Evolutionary conservation across 2,113 vertebrate species (phyloP).

Genomic region (Chloropsis hardwickii): DNA sequence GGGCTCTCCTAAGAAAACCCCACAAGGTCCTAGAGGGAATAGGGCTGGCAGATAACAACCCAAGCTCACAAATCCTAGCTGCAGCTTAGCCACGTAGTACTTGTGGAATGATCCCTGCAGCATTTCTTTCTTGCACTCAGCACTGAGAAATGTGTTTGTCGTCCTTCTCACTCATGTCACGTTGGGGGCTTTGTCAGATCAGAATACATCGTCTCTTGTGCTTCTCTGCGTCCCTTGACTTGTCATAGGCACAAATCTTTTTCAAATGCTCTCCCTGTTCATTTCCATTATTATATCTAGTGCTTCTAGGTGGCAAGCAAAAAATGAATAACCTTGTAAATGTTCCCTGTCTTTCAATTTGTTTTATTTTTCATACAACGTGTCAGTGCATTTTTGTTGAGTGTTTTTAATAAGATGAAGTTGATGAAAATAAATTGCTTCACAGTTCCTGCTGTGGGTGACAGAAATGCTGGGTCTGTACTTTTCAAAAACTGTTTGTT

Average conservation of each 20-base stretch:
- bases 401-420: conserved; percentile 57
- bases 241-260: conserved; percentile 43
- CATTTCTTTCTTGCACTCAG: not conserved
- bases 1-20: not conserved
- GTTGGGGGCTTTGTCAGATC: conserved; percentile 24
- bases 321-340: conserved; percentile 58
- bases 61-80: not conserved
- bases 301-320: conserved; percentile 44
- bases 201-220: not conserved
- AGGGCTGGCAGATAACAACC: not conserved
- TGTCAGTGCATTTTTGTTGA: conserved; percentile 52
- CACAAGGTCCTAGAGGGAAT: not conserved
- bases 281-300: conserved; percentile 55
- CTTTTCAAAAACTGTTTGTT: conserved; percentile 42
- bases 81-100: not conserved
- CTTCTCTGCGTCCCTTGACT: not conserved
- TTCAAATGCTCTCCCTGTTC: conserved; percentile 39
- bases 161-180: not conserved
- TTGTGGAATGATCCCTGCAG: not conserved
- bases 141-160: conserved; percentile 9
- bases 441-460: conserved; percentile 55
- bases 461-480: conserved; percentile 54
- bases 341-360: conserved; percentile 53
- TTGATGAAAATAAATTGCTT: conserved; percentile 66
- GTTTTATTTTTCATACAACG: conserved; percentile 38